Base-by-base conservation (phyloP, 2,888 invertebrate genomes). In the Ichneumoninae sp. region DNA sequence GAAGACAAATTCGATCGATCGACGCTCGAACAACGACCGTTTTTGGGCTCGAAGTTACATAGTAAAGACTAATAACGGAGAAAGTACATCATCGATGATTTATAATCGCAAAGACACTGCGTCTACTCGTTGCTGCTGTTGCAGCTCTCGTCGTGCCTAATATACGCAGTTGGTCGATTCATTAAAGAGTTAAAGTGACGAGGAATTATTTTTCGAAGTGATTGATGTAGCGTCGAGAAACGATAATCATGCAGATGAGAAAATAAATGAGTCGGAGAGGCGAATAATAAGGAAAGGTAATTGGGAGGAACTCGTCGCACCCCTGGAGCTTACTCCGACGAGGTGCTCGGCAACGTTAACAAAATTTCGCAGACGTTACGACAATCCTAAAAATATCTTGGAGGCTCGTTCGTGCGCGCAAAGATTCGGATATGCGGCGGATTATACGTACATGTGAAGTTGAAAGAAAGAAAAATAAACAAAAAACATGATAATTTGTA, bases 401-500 rank as follows among this genome's bases (percentile, higher is more conserved):
- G 8, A 10, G 60, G 16, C 57, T 26, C 40, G 54, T 70, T 40
- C 10, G 40, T 30, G 22, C 57, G 16, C 7, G 10, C 3, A 47
- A 50, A 63, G 16, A 47, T 22, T 40, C 16, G 57, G 22, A 52
- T 71, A 65, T 54, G 47, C 71, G 70, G 75, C 57, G 33, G 16
- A 50, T 13, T 30, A 69, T 7, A 19, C 65, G 65, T 71, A 63
- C 19, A 66, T n/a, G 66, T n/a, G 52, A 52, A 6, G 22, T 10
- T 47, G 54, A 47, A 79, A 73, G 77, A 71, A 68, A 63, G 79
- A 75, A 68, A 68, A 52, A 81, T 85, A 76, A 70, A 36, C 83
- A 87, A 78, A 68, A 40, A 75, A 83, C 77, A 76, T 44, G 63
- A 83, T 86, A 65, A 85, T 86, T 87, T 80, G 86, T 88, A 87